phyloP scores from a whole-genome alignment of 37 sponge, comb jelly and placozoan genomes.

The Agelas oroides region DNA sequence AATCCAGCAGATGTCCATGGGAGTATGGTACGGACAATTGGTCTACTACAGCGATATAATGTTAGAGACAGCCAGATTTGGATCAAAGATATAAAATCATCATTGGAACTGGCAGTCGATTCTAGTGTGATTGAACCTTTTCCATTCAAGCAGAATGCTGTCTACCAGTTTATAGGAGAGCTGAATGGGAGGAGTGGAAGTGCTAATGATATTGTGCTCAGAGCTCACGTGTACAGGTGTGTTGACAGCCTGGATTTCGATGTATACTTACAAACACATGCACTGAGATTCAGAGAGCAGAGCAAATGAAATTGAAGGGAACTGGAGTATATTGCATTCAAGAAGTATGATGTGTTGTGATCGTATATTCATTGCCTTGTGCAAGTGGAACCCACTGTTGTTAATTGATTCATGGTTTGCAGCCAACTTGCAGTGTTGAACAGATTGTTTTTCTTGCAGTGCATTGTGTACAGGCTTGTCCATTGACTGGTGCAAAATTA shows the following conservation, averaged over 20 bases:
- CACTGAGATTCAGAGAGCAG: conserved; percentile 16
- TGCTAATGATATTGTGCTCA: neutral
- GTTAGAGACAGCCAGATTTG: conserved; percentile 2
- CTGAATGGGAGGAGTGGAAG: conserved; percentile 14
- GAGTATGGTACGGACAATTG: conserved; percentile 24
- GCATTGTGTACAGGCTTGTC: no score
- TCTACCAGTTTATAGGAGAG: conserved; percentile 61
- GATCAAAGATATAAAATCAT: conserved; percentile 11
- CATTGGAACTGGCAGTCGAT: conserved; percentile 25
- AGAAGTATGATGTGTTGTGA: no score
- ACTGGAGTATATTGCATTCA: no score
- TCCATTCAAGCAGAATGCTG: conserved; percentile 14
- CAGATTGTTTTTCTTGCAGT: no score
- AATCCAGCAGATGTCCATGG: neutral
- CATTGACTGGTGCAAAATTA: no score
- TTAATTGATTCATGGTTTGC: no score
- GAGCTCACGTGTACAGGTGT: conserved; percentile 35
- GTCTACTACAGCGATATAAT: conserved; percentile 13
- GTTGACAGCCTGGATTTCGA: conserved; percentile 32
- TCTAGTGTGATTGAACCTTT: conserved; percentile 39
- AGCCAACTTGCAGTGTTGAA: no score
- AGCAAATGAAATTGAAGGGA: neutral
- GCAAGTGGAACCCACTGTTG: no score
- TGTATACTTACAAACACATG: conserved; percentile 20
- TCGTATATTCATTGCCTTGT: no score